Evolutionary conservation across 2,888 invertebrate species (phyloP), one percentile per base, ranked within the genome.

Genomic region (Apamea sordens): DNA sequence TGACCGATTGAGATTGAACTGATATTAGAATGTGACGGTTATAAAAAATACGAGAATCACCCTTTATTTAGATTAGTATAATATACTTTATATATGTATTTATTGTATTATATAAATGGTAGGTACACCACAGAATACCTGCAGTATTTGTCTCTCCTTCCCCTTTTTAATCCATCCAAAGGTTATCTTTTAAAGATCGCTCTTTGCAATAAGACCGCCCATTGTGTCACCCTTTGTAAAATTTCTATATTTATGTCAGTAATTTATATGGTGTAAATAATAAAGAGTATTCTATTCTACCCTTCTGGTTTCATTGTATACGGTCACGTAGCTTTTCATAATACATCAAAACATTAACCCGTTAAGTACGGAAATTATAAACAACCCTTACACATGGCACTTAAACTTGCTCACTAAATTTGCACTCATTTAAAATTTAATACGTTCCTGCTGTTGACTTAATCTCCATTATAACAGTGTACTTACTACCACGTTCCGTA

Each of bases 401-500:
- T 71, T 70, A 18, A 70, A 83, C 59, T 61, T 47, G 1, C 77
- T 67, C 28, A 71, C 67, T 32, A 28, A 65, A 80, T 84, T 71
- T 71, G 44, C 65, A 75, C 69, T 75, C 85, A 85, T 84, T 85
- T 77, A 75, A 81, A 73, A 77, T 85, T 59, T 70, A 68, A 70
- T 69, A 76, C 41, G 41, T 65, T 70, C 18, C 36, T 63, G 50
- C 59, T 81, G 77, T 80, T 76, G 63, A 85, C 75, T 75, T 77
- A 73, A 74, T 73, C 65, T 73, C 77, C 36, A 74, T 72, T 71
- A 80, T 21, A 84, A 67, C 32, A 67, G 77, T 77, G 32, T 68
- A 70, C 61, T 63, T 56, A 61, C 61, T 47, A 71, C 50, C 53
- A n/a, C 11, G 24, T 77, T 83, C n/a, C 41, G 36, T 63, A 21